phyloP scores from a whole-genome alignment of 2,113 vertebrate genomes.

The Oryzias javanicus region DNA sequence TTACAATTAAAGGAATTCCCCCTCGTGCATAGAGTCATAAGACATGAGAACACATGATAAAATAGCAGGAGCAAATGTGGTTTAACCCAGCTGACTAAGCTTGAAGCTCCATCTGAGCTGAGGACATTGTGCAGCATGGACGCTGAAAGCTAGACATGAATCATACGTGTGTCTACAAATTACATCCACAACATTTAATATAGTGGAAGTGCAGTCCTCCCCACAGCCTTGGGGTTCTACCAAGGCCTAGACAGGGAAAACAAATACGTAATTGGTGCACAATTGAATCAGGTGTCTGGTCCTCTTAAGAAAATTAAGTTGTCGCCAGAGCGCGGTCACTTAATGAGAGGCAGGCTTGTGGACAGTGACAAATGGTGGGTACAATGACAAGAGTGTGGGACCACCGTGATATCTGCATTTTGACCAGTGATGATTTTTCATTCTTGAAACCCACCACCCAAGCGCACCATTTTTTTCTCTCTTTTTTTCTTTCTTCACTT shows the following conservation, averaged over 20 bases:
- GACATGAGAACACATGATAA: background rate
- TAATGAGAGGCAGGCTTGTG: slow-evolving; percentile 89
- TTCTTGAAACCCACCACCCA: slow-evolving; percentile 50
- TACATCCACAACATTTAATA: slow-evolving; percentile 83
- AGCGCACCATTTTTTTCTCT: background rate
- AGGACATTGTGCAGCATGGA: slow-evolving; percentile 54
- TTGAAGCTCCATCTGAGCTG: slow-evolving; percentile 26
- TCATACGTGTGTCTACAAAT: slow-evolving; percentile 76
- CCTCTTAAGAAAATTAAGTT: slow-evolving; percentile 99
- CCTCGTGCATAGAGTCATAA: no score
- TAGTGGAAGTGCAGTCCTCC: slow-evolving; percentile 71
- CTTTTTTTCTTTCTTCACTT: no score
- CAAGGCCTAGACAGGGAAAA: slow-evolving; percentile 74
- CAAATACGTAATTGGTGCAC: slow-evolving; percentile 83
- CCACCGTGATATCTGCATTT: slow-evolving; percentile 90
- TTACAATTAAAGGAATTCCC: no score
- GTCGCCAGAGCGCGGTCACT: slow-evolving; percentile 87
- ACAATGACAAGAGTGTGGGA: slow-evolving; percentile 83
- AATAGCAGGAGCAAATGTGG: slow-evolving; percentile 24
- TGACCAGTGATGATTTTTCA: slow-evolving; percentile 91
- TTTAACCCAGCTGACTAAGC: slow-evolving; percentile 40
- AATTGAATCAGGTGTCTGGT: slow-evolving; percentile 99
- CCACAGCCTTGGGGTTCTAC: slow-evolving; percentile 78
- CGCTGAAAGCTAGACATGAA: slow-evolving; percentile 69
- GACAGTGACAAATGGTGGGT: slow-evolving; percentile 96